Conservation (phyloP, 2,888 invertebrate species). For the Lasioglossum lativentre region DNA sequence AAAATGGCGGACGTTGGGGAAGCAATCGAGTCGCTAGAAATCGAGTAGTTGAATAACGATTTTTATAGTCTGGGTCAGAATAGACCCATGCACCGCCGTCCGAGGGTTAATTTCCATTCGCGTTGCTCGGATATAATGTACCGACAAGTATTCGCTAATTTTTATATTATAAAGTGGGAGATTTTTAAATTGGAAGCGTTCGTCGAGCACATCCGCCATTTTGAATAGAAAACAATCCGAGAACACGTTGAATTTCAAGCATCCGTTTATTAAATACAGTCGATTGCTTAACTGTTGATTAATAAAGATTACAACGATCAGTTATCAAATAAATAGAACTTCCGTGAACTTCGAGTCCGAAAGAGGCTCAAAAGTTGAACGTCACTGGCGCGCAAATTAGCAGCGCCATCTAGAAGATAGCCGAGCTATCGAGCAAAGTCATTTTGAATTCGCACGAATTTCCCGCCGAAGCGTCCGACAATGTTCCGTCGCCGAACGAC, state of each 20-base stretch:
- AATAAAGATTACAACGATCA: background rate
- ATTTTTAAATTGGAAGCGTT: too few relatives aligned
- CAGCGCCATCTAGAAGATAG: background rate
- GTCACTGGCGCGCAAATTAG: background rate
- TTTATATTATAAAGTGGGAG: background rate
- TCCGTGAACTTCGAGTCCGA: background rate
- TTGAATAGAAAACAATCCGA: background rate
- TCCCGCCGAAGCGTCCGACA: background rate
- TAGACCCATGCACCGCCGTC: background rate
- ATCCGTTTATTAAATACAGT: background rate
- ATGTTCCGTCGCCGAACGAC: background rate
- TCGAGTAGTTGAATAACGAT: background rate
- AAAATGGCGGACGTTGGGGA: background rate
- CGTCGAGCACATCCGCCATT: background rate
- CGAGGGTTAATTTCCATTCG: too few relatives aligned
- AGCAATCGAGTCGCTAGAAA: too few relatives aligned
- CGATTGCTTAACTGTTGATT: background rate
- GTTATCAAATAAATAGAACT: background rate
- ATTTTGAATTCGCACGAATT: background rate
- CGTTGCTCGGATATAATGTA: too few relatives aligned
- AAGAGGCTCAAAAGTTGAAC: background rate
- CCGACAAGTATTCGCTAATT: background rate
- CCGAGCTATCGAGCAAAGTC: background rate
- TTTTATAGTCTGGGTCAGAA: background rate
- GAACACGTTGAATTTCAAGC: background rate